These are phyloP conservation scores for Pocota personata DNA, from an alignment of 2,888 invertebrate species.

Conservation along the genomic window DNA sequence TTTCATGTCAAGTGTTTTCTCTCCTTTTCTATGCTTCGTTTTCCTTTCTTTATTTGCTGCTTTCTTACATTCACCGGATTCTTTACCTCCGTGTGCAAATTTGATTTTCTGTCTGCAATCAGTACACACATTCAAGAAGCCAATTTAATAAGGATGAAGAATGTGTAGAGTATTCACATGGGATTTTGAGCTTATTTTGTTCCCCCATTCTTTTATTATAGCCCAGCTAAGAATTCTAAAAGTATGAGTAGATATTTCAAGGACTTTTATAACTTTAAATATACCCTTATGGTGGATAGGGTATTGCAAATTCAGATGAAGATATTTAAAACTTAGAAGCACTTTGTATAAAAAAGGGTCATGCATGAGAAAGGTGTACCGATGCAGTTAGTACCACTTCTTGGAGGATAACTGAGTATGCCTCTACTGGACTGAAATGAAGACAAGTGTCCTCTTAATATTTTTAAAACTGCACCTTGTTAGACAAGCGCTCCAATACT, in stretches of 20 bases:
- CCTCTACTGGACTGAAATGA: no score
- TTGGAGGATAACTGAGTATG: no score
- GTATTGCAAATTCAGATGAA: neutral
- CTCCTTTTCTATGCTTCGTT: neutral
- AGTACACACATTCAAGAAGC: slow-evolving; percentile 59
- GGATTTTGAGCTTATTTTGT: slow-evolving; percentile 42
- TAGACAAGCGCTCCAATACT: no score
- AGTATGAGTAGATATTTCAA: neutral
- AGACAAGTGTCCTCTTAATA: no score
- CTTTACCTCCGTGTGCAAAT: slow-evolving; percentile 55
- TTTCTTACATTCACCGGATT: slow-evolving; percentile 34
- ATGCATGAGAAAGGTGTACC: no score
- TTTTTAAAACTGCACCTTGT: no score
- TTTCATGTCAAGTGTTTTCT: slow-evolving; percentile 50
- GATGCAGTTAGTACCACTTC: no score
- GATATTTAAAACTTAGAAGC: neutral
- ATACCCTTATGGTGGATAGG: neutral
- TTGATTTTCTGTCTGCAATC: slow-evolving; percentile 65
- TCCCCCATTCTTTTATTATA: slow-evolving; percentile 7
- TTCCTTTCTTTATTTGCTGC: neutral
- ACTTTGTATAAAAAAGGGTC: neutral
- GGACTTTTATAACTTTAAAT: neutral
- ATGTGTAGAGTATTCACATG: slow-evolving; percentile 32
- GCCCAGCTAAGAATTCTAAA: neutral
- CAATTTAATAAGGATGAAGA: slow-evolving; percentile 63